Base-by-base conservation (phyloP, 2,888 invertebrate genomes). In the Mechanitis messenoides region DNA sequence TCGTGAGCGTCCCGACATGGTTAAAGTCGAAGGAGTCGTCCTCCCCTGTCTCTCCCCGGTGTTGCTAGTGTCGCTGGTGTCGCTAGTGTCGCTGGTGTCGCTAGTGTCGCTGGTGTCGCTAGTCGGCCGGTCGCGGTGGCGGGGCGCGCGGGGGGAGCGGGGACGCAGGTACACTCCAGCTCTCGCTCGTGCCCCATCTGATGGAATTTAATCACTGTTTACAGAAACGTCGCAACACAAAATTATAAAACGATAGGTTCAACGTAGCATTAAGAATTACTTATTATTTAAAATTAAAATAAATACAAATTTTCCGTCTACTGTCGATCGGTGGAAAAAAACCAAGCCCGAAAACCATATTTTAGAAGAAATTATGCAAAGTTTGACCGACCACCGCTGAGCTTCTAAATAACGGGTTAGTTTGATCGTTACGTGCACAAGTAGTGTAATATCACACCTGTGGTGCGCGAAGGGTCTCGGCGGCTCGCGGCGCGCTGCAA, bases 131-230 rank as follows among this genome's bases (percentile, higher is more conserved):
- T 47, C 86, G 84, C 78, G 85, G 84, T 45, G 86, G 87, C 45
- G 88, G 88, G 58, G 89, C 88, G 69, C 90, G 87, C 57, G 90
- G 89, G 45, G 91, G 91, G 60, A 90, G 83, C 53, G 91, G 91
- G 12, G 90, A 90, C 64, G 84, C 88, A 60, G 91, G 91, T 73
- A 89, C 84, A 72, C 90, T 90, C 89, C 90, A 89, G 68, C 89
- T 90, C 78, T 90, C 90, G 62, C 79, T 80, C 59, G 74, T 79
- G 55, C 84, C 85, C 87, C 90, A 90, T 73, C 89, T 87, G 57
- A 20, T 28, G 12, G 11, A 28, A 31, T 47, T 5, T 1, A 47
- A 28, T 9, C 31, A 31, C 42, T 9, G 9, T 42, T 42, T 31
- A 50, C 20, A 47, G 3, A 47, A 7, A 45, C 20, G 20, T 20